Percentiles rank a stretch among this genome's conserved stretches.
These are phyloP conservation scores for Carassius gibelio DNA, from an alignment of 2,113 vertebrate genomes.

Conservation along the genomic window DNA sequence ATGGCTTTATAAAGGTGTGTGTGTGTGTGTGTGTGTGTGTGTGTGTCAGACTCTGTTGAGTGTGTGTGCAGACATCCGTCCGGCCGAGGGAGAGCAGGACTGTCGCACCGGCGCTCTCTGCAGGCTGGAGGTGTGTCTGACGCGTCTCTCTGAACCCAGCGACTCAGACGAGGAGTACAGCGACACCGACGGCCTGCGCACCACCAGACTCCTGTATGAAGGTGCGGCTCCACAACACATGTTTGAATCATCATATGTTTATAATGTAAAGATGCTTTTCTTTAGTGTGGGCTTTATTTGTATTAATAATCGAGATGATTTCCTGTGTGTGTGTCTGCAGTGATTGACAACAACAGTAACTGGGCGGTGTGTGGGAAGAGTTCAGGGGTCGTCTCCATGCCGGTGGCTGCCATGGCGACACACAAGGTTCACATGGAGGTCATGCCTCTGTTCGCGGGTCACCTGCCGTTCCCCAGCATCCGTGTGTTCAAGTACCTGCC, in stretches of 20 bases:
- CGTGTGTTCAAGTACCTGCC: slow-evolving; percentile 92
- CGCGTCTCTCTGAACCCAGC: slow-evolving; percentile 81
- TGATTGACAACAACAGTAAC: slow-evolving; percentile 96
- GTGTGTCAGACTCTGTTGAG: slow-evolving; percentile 76
- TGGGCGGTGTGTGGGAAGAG: slow-evolving; percentile 98
- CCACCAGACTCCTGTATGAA: slow-evolving; percentile 94
- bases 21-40: not conserved
- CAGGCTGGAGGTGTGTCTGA: slow-evolving; percentile 87
- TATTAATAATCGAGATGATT: not conserved
- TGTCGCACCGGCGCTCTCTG: slow-evolving; percentile 90
- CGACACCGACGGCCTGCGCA: slow-evolving; percentile 81
- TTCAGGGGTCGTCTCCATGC: slow-evolving; percentile 93
- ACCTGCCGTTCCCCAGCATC: slow-evolving; percentile 91
- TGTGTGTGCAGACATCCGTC: slow-evolving; percentile 84
- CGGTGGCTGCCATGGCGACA: slow-evolving; percentile 79
- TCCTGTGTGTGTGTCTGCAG: slow-evolving; percentile 64
- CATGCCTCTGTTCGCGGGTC: slow-evolving; percentile 93
- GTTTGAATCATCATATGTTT: not conserved
- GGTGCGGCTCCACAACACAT: slow-evolving; percentile 70
- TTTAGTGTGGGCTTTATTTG: too few species aligned
- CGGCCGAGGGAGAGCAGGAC: slow-evolving; percentile 79
- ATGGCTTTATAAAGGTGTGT: too few species aligned
- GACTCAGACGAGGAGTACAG: slow-evolving; percentile 87
- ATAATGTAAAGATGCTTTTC: too few species aligned
- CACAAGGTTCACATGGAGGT: slow-evolving; percentile 96